These are phyloP conservation scores for Alexandromys oeconomus DNA, from an alignment of 2,797 vertebrate genomes.

Conservation along the genomic window DNA sequence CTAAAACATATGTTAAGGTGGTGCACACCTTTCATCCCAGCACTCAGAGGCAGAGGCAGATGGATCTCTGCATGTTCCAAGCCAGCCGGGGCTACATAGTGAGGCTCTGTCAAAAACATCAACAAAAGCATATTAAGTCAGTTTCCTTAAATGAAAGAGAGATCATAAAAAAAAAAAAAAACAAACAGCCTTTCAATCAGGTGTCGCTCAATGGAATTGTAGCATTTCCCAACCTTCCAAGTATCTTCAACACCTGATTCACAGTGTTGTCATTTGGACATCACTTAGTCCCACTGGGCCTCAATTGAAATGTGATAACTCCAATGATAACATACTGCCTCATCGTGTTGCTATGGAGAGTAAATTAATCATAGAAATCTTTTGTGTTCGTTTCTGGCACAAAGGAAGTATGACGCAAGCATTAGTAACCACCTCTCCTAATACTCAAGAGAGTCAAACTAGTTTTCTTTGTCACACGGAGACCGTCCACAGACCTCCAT, in stretches of 20 bases:
- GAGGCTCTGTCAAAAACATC: background rate
- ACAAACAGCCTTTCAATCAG: background rate
- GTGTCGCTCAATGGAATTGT: background rate
- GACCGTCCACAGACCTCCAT: constrained; percentile 8
- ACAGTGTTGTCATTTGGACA: background rate
- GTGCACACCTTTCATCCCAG: background rate
- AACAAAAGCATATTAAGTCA: background rate
- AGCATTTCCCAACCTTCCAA: constrained; percentile 27
- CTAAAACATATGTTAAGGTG: too few species aligned
- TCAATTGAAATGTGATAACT: constrained; percentile 14
- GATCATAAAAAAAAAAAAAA: background rate
- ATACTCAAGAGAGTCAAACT: background rate
- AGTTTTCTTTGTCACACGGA: background rate
- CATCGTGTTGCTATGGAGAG: background rate
- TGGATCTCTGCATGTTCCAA: background rate
- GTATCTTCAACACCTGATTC: background rate
- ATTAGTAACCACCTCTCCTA: constrained; percentile 8
- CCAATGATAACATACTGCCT: background rate
- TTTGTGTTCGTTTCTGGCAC: background rate
- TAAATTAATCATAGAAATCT: constrained; percentile 35
- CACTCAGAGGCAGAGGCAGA: background rate
- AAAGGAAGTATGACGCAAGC: background rate
- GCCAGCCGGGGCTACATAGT: background rate
- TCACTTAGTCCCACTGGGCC: background rate
- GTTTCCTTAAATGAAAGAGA: constrained; percentile 7